A percentile compares a stretch with the other conserved stretches of the same genome.
These are phyloP conservation scores for Trichonephila clavata DNA, from an alignment of 1,140 invertebrate species.

Conservation along the genomic window DNA sequence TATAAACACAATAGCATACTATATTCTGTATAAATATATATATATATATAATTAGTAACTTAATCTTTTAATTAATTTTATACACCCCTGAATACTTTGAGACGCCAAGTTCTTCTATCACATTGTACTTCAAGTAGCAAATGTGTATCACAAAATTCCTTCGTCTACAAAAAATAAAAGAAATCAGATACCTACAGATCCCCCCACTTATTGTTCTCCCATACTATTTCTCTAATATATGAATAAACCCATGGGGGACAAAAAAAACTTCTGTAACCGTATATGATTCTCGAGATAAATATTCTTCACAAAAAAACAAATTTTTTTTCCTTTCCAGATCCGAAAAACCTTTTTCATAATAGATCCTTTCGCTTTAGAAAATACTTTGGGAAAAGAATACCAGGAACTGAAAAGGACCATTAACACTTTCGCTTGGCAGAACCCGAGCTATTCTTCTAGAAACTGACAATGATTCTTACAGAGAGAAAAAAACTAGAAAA, in stretches of 20 bases:
- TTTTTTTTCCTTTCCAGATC: background rate
- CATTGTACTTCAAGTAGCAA: too few species aligned
- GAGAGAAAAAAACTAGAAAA: constrained; percentile 1
- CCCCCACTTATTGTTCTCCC: background rate
- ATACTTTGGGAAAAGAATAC: constrained; percentile 24
- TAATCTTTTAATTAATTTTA: too few species aligned
- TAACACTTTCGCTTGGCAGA: constrained; percentile 53
- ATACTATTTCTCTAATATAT: background rate
- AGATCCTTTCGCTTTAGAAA: constrained; percentile 44
- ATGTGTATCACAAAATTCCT: too few species aligned
- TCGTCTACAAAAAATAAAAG: background rate
- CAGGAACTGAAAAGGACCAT: constrained; percentile 47
- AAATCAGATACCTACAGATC: background rate
- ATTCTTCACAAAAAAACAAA: background rate
- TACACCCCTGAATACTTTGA: too few species aligned
- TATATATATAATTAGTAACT: too few species aligned
- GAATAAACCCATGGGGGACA: background rate
- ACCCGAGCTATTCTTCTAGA: constrained; percentile 11
- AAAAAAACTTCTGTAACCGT: background rate
- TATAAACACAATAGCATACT: too few species aligned
- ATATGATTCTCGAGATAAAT: constrained; percentile 7
- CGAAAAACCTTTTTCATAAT: constrained; percentile 37
- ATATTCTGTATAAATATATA: too few species aligned
- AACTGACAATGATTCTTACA: constrained; percentile 59
- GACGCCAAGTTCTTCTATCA: too few species aligned